Evolutionary conservation across 2,113 vertebrate genomes (phyloP), one percentile per base, ranked within the genome.

Genomic region (Upupa epops): DNA sequence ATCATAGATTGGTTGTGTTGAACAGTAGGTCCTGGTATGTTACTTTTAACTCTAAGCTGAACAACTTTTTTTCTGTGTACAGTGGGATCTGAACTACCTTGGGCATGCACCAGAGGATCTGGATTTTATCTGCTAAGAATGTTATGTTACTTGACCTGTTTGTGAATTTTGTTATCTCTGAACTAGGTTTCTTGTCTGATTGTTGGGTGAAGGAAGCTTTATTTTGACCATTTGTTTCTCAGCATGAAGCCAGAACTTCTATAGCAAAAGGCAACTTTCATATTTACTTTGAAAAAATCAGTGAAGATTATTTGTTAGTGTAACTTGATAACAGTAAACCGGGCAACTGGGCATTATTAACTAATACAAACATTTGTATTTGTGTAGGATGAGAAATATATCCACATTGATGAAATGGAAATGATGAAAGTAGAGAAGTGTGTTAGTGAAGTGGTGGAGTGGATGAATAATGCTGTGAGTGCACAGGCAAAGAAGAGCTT

Each of bases 361-460:
- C 40, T 60, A 58, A 82, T 55, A 34, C 5, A 29, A 91, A 46
- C 3, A 0, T 36, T 78, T 84, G n/a, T 88, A 5, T 87, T 92
- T 88, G 55, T 83, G 59, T 92, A 98, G 98, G 97, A 97, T 95
- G 98, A 98, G 72, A 97, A 96, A 14, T 98, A 98, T 10, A 97
- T 94, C 68, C 98, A 98, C 52, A 98, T 98, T 0, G 97, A 98
- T 83, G 97, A 96, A 63, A 96, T 96, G 59, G 98, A 98, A 90
- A 98, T 98, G 94, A 97, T 97, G 86, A 98, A 98, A 89, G 98
- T 98, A 15, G 97, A 97, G 84, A 98, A 96, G 58, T 97, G 97
- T 90, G 97, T 98, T 40, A 93, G 96, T 28, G 98, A 98, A 81
- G 94, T 96, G 36, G 96, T 96, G 37, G 97, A 98, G 65, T 98